phyloP scores from a whole-genome alignment of 2,797 vertebrate species.

The Phataginus tricuspis region DNA sequence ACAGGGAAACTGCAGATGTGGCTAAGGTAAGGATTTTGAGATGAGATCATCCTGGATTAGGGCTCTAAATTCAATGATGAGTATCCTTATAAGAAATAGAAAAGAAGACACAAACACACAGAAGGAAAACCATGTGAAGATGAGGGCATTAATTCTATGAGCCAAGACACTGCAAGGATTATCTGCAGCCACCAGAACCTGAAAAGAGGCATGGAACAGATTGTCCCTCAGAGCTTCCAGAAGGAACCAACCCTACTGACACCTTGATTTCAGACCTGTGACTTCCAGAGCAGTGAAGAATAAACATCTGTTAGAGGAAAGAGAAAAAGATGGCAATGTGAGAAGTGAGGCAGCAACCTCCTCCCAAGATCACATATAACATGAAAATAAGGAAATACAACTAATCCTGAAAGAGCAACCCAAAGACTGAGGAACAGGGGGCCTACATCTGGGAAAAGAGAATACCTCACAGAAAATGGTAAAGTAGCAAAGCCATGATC shows the following conservation, averaged over 20 bases:
- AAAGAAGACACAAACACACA: not conserved
- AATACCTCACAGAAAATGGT: too few species aligned
- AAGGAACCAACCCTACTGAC: not conserved
- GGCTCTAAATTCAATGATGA: not conserved
- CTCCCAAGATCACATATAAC: too few species aligned
- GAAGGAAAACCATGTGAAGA: not conserved
- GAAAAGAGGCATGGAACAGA: not conserved
- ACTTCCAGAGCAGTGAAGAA: not conserved
- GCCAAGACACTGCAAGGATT: not conserved
- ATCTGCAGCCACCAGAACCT: not conserved
- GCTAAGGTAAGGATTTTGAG: not conserved
- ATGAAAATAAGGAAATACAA: too few species aligned
- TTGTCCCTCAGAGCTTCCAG: not conserved
- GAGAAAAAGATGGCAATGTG: too few species aligned
- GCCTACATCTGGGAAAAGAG: too few species aligned
- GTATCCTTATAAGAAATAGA: not conserved
- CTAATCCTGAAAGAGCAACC: too few species aligned
- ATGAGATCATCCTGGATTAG: not conserved
- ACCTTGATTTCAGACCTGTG: not conserved
- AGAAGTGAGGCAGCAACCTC: too few species aligned
- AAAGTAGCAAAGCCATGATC: too few species aligned
- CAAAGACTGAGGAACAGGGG: too few species aligned
- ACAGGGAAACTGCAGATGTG: not conserved
- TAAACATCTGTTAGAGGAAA: not conserved
- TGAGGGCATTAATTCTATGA: too few species aligned